These are phyloP conservation scores for Onychomys torridus DNA, from an alignment of 2,797 vertebrate genomes.

Conservation along the genomic window DNA sequence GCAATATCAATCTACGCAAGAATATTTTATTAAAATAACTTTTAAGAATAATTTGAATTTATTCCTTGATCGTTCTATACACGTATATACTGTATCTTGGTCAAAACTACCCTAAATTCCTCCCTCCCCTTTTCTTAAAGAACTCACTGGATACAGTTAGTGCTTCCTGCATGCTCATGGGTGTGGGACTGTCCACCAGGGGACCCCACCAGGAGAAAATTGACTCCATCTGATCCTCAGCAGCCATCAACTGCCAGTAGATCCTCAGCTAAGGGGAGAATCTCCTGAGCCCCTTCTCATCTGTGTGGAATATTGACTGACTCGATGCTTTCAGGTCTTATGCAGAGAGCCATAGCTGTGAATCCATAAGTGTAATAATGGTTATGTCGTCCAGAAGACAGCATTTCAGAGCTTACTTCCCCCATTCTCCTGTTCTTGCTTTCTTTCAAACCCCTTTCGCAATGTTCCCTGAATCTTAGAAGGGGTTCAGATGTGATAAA, in stretches of 20 bases:
- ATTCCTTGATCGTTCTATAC: not conserved
- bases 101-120: not conserved
- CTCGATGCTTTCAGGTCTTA: not conserved
- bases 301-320: not conserved
- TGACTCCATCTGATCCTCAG: not conserved
- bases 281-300: not conserved
- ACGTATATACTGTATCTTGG: not conserved
- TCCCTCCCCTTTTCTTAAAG: not conserved
- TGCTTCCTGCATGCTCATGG: not conserved
- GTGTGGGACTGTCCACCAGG: too few species aligned
- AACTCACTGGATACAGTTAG: not conserved
- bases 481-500: not conserved
- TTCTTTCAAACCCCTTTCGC: not conserved
- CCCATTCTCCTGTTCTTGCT: not conserved
- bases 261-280: not conserved
- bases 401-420: not conserved
- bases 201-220: not conserved
- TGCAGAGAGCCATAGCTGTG: not conserved
- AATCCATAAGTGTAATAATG: too few species aligned
- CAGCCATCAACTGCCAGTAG: not conserved
- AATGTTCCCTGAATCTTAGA: not conserved
- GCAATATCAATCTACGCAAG: not conserved
- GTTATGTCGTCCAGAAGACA: not conserved
- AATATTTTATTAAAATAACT: not conserved
- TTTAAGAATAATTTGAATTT: not conserved